A percentile compares a stretch with the other conserved stretches of the same genome.
phyloP scores from a whole-genome alignment of 2,888 invertebrate species.

The Acrobasis suavella region DNA sequence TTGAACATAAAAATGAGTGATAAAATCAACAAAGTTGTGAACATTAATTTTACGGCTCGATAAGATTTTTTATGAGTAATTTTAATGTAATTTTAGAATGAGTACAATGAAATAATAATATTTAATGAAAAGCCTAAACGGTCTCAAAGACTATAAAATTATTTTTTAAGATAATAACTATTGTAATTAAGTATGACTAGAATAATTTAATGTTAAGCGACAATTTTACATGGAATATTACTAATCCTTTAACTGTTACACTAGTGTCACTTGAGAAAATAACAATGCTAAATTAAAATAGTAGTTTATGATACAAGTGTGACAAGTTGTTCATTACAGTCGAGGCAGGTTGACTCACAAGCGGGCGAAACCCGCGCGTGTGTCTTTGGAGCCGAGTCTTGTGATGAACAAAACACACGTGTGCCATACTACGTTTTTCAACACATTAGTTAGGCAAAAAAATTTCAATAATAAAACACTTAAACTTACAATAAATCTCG shows the following conservation, averaged over 20 bases:
- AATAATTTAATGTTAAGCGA: background rate
- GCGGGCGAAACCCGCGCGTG: too few species aligned
- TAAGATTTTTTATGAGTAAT: background rate
- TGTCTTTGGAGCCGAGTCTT: too few species aligned
- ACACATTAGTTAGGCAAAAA: too few species aligned
- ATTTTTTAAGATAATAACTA: background rate
- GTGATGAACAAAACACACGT: too few species aligned
- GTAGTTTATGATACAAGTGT: too few species aligned
- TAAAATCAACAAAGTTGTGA: constrained; percentile 6
- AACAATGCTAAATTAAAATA: too few species aligned
- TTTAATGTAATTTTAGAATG: background rate
- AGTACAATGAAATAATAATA: constrained; percentile 16
- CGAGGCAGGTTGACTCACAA: too few species aligned
- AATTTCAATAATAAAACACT: too few species aligned
- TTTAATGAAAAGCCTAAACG: background rate
- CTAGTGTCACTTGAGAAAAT: constrained; percentile 4
- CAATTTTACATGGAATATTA: background rate
- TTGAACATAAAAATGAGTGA: background rate
- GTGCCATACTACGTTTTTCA: too few species aligned
- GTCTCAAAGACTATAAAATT: constrained; percentile 15
- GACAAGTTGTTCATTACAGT: too few species aligned
- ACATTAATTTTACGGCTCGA: background rate
- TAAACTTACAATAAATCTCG: too few species aligned
- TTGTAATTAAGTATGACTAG: constrained; percentile 4
- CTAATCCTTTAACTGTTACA: background rate